phyloP scores from a whole-genome alignment of 2,888 invertebrate genomes.

The Xanthorhoe designata region DNA sequence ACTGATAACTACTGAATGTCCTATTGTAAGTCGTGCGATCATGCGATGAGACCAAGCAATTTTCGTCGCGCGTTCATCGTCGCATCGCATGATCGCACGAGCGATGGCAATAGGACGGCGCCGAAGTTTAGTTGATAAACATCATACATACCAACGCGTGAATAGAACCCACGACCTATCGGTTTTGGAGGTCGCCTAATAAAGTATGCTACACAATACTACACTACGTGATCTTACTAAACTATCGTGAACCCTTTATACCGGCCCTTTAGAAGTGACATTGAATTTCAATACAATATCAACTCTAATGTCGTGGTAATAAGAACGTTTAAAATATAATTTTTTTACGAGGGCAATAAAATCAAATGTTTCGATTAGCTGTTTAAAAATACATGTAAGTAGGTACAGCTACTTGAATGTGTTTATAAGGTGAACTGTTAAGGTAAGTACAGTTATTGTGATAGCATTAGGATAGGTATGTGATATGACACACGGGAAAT shows the following conservation, averaged over 20 bases:
- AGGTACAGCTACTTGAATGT: background rate
- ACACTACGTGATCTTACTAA: slow-evolving; percentile 27
- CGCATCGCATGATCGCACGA: no score
- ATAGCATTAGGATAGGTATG: no score
- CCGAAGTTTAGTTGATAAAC: background rate
- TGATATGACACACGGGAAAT: no score
- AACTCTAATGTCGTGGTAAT: slow-evolving; percentile 1
- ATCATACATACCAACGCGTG: background rate
- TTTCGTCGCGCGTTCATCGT: no score
- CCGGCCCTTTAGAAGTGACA: slow-evolving; percentile 31
- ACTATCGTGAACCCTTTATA: slow-evolving; percentile 21
- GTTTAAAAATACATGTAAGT: slow-evolving; percentile 12
- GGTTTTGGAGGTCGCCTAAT: background rate
- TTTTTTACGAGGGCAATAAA: slow-evolving; percentile 6
- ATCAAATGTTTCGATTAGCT: slow-evolving; percentile 9
- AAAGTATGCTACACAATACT: slow-evolving; percentile 8
- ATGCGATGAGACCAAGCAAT: no score
- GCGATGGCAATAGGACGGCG: no score
- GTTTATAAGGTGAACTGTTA: no score
- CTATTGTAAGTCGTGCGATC: no score
- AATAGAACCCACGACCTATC: slow-evolving; percentile 2
- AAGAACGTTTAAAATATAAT: background rate
- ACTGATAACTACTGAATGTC: no score
- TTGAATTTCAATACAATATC: slow-evolving; percentile 14
- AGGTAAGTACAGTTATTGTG: no score